Percentiles rank a stretch among this genome's conserved stretches.
Conservation (phyloP, 1,140 invertebrate genomes). For the Cherax destructor region DNA sequence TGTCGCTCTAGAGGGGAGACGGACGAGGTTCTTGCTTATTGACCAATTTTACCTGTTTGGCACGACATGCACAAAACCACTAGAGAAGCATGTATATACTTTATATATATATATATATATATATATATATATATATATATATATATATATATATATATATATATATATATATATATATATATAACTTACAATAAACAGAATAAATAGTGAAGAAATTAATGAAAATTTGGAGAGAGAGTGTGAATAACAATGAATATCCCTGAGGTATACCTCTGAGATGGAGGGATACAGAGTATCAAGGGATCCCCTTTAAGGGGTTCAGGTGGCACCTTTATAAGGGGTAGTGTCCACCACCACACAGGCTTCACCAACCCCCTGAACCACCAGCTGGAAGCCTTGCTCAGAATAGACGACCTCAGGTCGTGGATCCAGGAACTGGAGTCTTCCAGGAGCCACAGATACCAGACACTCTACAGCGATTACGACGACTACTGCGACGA, state of each 20-base stretch:
- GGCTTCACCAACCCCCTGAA: background rate
- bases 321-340: background rate
- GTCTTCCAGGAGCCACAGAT: conserved; percentile 65
- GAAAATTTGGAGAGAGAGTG: too few relatives aligned
- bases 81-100: too few relatives aligned
- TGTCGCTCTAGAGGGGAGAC: too few relatives aligned
- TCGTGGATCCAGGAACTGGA: conserved; percentile 71
- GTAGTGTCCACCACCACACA: background rate
- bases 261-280: too few relatives aligned
- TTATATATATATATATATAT: conserved; percentile 13
- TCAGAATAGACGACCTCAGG: conserved; percentile 70
- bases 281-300: background rate
- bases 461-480: conserved; percentile 71
- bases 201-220: too few relatives aligned
- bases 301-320: too few relatives aligned
- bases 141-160: background rate
- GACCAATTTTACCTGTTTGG: too few relatives aligned
- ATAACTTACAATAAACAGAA: too few relatives aligned
- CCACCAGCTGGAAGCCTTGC: conserved; percentile 70
- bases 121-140: conserved; percentile 13
- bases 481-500: conserved; percentile 72
- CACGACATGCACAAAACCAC: too few relatives aligned
- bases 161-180: background rate
- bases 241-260: too few relatives aligned
- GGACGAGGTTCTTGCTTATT: too few relatives aligned